Base-by-base conservation (phyloP, 2,113 vertebrate genomes). In the Dolichotis patagonum region DNA sequence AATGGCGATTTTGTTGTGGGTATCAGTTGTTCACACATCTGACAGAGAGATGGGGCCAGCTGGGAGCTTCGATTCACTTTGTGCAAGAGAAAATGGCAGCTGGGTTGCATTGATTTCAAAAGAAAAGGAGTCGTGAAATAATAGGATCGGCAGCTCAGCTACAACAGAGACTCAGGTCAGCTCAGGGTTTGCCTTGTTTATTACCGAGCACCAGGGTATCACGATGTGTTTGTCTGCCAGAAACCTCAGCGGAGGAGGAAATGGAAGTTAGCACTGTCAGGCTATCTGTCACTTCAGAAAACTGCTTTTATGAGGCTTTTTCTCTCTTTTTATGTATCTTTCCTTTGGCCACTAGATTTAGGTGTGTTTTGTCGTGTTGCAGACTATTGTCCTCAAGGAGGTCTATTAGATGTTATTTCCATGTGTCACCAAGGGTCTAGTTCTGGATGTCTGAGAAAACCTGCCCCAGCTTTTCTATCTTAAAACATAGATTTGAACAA, bases 11-110 rank as follows among this genome's bases (percentile, higher is more conserved):
- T 88, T 73, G 90, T 87, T 13, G 65, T 0, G 17, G 65, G 56
- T 97, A 77, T 98, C 97, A 88, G 91, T 1, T 0, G 97, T 95
- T 96, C 97, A 91, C 97, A 97, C 91, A 78, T 96, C 94, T 96
- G 77, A 97, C 90, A 88, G 90, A 60, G 0, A 14, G 38, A 84
- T 0, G 3, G 95, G 69, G 96, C 97, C 97, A 97, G 96, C 97
- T 98, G 97, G 98, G 97, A 96, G 82, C 94, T 98, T 97, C 95
- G 97, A 71, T 98, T 98, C 97, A 98, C 98, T 97, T 88, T 95
- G 92, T 81, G 91, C 75, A 96, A 82, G 88, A 97, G 83, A 93
- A 98, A 98, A 98, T 93, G 96, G 93, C 97, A 98, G 84, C 96
- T 97, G 95, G 0, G 0, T 75, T 97, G 83, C 87, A 95, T 26